These are phyloP conservation scores for Mythimna albipuncta DNA, from an alignment of 2,888 invertebrate species.

Conservation along the genomic window DNA sequence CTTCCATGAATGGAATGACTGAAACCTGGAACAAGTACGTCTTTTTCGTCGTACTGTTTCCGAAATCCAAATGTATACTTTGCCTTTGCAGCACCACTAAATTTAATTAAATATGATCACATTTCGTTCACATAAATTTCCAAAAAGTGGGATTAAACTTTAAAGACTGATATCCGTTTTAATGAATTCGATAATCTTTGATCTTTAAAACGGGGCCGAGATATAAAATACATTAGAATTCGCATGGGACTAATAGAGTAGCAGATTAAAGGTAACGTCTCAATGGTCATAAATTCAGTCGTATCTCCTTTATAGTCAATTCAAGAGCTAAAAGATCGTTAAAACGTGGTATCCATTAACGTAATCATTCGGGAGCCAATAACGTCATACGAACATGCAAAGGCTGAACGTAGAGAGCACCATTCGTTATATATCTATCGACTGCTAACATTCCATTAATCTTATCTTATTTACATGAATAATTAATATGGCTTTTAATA, in stretches of 20 bases:
- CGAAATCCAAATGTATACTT: constrained; percentile 24
- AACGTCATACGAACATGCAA: constrained; percentile 85
- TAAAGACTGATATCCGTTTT: constrained; percentile 34
- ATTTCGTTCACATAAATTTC: constrained; percentile 17
- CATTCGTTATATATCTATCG: constrained; percentile 60
- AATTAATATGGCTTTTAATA: constrained; percentile 72
- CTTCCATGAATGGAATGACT: constrained; percentile 4
- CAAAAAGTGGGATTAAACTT: constrained; percentile 34
- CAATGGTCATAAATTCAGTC: constrained; percentile 83
- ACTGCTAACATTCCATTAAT: constrained; percentile 67
- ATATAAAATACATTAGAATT: constrained; percentile 67
- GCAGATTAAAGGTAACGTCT: constrained; percentile 75
- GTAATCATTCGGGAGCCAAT: constrained; percentile 86
- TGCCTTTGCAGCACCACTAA: constrained; percentile 6
- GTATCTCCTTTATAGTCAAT: constrained; percentile 88
- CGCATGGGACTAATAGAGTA: constrained; percentile 75
- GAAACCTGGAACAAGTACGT: not conserved
- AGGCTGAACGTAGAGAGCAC: constrained; percentile 70
- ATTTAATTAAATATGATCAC: constrained; percentile 29
- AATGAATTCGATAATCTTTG: constrained; percentile 54
- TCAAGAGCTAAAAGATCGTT: constrained; percentile 86
- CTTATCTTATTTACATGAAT: constrained; percentile 72
- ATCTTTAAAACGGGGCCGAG: constrained; percentile 46
- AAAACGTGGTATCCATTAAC: constrained; percentile 86
- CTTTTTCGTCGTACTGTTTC: not conserved